Evolutionary conservation across 2,113 vertebrate species (phyloP).

Genomic region (Rutilus rutilus): DNA sequence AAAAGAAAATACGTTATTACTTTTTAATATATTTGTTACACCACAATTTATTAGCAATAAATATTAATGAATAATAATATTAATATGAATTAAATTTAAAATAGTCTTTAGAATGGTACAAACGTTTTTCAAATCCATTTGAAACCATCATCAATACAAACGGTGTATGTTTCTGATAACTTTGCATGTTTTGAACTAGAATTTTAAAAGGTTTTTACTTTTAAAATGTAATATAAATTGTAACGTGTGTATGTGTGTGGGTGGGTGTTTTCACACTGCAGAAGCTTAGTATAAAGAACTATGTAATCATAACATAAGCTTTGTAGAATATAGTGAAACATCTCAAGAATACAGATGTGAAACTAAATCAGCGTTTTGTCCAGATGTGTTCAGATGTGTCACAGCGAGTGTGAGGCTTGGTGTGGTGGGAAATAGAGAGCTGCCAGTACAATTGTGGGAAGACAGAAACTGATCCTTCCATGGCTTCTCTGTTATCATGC

Average conservation of each 20-base stretch:
- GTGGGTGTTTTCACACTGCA: background rate
- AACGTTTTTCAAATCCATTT: no score
- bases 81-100: no score
- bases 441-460: background rate
- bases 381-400: conserved; percentile 1
- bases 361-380: background rate
- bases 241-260: background rate
- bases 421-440: background rate
- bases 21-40: no score
- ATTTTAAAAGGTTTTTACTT: background rate
- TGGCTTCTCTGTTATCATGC: background rate
- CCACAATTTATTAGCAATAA: no score
- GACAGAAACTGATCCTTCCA: background rate
- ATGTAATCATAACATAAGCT: background rate
- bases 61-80: no score
- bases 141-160: no score
- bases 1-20: no score
- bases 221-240: background rate
- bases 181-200: background rate
- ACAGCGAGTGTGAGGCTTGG: background rate
- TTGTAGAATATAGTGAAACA: background rate
- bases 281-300: background rate
- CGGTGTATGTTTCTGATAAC: no score
- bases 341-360: background rate
- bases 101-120: no score